Evolutionary conservation across 30 jellyfish, hydroid and myxozoan species (phyloP).

Genomic region (Aurelia sp.): DNA sequence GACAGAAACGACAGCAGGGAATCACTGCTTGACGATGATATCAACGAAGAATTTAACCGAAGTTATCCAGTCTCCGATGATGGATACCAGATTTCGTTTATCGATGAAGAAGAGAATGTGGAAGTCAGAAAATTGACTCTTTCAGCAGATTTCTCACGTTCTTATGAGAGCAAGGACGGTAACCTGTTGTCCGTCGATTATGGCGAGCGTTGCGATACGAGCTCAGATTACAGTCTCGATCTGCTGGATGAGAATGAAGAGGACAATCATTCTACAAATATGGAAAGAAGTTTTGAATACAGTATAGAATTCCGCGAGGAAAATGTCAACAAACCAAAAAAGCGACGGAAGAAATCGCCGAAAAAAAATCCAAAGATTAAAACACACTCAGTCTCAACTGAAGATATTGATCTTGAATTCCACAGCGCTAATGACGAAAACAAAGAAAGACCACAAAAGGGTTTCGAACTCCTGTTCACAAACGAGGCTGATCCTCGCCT

Average conservation of each 20-base stretch:
- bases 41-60: background rate
- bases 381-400: background rate
- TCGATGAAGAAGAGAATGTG: constrained; percentile 28
- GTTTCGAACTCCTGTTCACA: constrained; percentile 29
- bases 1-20: constrained; percentile 31
- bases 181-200: constrained; percentile 9
- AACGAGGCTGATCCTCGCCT: constrained; percentile 29
- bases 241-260: background rate
- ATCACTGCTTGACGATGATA: constrained; percentile 12
- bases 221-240: constrained; percentile 1
- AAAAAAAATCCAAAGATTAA: background rate
- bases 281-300: constrained; percentile 28
- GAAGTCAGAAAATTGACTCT: constrained; percentile 30
- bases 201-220: background rate
- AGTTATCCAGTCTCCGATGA: constrained; percentile 36
- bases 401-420: background rate
- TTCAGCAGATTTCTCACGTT: constrained; percentile 55
- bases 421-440: background rate
- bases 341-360: background rate
- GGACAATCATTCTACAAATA: background rate
- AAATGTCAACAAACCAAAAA: background rate
- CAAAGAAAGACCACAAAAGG: background rate
- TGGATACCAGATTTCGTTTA: constrained; percentile 56
- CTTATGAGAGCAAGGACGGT: constrained; percentile 15
- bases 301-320: constrained; percentile 43